Conservation (phyloP, 2,888 invertebrate species). For the Heteromurus nitidus region DNA sequence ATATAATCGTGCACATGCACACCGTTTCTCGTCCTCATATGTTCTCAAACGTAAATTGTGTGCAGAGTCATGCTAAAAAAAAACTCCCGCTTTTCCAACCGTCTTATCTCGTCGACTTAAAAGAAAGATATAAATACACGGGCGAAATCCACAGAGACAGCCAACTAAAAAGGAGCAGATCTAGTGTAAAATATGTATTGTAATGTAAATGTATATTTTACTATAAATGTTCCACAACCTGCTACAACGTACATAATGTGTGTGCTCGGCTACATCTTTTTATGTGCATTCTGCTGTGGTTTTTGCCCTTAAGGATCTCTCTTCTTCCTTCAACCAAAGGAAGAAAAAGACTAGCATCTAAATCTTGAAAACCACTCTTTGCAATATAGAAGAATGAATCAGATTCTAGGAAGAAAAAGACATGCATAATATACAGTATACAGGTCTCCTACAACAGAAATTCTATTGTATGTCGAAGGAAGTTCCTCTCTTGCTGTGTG, state of each 20-base stretch:
- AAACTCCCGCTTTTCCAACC: slow-evolving; percentile 37
- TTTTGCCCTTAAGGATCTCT: slow-evolving; percentile 45
- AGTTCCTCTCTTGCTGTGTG: slow-evolving; percentile 9
- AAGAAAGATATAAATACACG: slow-evolving; percentile 59
- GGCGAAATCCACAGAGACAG: slow-evolving; percentile 45
- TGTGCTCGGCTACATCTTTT: no score
- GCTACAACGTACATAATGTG: slow-evolving; percentile 5
- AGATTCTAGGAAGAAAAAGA: not conserved
- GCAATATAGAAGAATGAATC: slow-evolving; percentile 27
- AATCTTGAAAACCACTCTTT: slow-evolving; percentile 27
- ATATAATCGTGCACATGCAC: not conserved
- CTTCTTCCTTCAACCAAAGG: slow-evolving; percentile 15
- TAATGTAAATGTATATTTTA: slow-evolving; percentile 33
- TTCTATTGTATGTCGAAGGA: no score
- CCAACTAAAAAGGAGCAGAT: slow-evolving; percentile 13
- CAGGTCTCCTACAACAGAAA: no score
- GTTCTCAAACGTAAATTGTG: not conserved
- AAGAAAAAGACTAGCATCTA: slow-evolving; percentile 32
- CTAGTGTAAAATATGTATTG: slow-evolving; percentile 26
- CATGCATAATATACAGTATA: slow-evolving; percentile 11
- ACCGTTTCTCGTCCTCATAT: no score
- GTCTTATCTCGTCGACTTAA: slow-evolving; percentile 47
- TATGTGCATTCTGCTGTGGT: no score
- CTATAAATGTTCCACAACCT: slow-evolving; percentile 1
- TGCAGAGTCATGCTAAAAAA: no score